Conservation (phyloP, 2,888 invertebrate genomes). For the Suillia variegata region DNA sequence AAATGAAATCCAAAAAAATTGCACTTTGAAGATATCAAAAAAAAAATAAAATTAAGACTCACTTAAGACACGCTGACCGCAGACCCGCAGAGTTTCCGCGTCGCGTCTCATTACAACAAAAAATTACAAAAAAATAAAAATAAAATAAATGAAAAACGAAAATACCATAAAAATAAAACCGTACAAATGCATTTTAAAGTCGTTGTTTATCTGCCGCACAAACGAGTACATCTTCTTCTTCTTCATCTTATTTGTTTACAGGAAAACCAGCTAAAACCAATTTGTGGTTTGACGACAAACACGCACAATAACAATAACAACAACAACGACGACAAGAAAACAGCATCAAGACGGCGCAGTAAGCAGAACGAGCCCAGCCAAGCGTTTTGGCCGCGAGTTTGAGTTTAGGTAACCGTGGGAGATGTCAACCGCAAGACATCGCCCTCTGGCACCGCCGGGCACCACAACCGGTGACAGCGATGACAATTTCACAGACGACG, state of each 20-base stretch:
- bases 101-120: too few relatives aligned
- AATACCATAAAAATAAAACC: too few relatives aligned
- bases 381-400: constrained; percentile 12
- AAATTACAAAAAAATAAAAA: too few relatives aligned
- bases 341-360: background rate
- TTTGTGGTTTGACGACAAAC: background rate
- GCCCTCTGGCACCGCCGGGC: constrained; percentile 62
- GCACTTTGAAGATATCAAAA: too few relatives aligned
- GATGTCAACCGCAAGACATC: constrained; percentile 71
- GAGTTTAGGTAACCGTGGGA: constrained; percentile 45
- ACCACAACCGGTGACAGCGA: constrained; percentile 67
- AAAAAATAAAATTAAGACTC: too few relatives aligned
- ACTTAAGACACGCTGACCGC: too few relatives aligned
- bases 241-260: background rate
- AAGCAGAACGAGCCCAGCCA: background rate
- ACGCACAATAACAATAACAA: background rate
- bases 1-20: too few relatives aligned
- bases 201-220: background rate
- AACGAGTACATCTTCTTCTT: constrained; percentile 4
- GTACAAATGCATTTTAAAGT: background rate
- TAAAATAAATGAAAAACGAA: background rate
- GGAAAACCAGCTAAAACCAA: too few relatives aligned
- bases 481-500: constrained; percentile 83
- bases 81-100: too few relatives aligned
- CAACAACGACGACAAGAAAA: background rate